Evolutionary conservation across 2,113 vertebrate genomes (phyloP), one percentile per base, ranked within the genome.

Genomic region (Salvelinus sp.): DNA sequence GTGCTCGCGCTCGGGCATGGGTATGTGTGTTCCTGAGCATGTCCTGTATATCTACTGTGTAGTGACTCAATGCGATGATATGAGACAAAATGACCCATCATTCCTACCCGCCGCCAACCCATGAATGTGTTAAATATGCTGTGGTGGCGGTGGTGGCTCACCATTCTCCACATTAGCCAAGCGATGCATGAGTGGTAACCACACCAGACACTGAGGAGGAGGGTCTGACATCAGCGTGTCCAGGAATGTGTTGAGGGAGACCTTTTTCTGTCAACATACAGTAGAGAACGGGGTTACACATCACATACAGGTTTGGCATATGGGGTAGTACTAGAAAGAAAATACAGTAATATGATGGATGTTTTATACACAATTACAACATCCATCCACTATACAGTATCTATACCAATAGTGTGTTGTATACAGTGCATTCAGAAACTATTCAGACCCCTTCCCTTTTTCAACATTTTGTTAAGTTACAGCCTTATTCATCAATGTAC

Each of bases 131-230:
- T 68, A 38, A 38, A 33, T 9, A 20, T 23, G 44, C 12, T 3
- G n/a, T 14, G 30, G 20, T 0, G 63, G 44, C 12, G 1, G n/a
- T 14, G 30, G 20, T 0, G 63, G 62, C 94, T 92, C 82, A 99
- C 98, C 97, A n/a, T 99, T 99, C 90, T 99, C 97, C 85, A 98
- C 98, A 78, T 98, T 99, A 79, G 97, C 95, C 85, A 99, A 93
- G 70, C 98, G 95, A 89, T 99, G 98, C 90, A 99, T 95, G 86
- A 99, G 96, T 38, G 96, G 97, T 78, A 99, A 91, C 98, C 98
- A 99, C 87, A 99, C 97, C 87, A 99, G 94, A 94, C 97, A 98
- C 91, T 98, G 98, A 9, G 98, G 96, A 2, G 97, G 95, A 71
- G 96, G 98, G 88, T 99, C 98, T 65, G 96, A 98, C 97, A 99